Evolutionary conservation across 2,113 vertebrate species (phyloP).

Genomic region (Pachypanchax playfairii): DNA sequence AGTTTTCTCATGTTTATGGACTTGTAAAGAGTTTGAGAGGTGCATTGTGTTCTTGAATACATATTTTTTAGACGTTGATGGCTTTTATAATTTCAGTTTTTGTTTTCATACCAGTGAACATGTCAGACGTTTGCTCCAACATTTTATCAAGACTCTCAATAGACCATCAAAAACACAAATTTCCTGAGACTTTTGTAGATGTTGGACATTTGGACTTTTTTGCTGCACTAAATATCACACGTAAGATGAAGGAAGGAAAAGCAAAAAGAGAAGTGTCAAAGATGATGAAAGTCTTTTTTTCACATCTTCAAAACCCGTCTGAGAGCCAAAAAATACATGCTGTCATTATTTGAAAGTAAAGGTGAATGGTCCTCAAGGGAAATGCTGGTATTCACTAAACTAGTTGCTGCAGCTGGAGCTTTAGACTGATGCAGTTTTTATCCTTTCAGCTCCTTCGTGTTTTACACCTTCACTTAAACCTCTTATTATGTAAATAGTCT

Average conservation of each 20-base stretch:
- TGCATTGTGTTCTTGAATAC: slow-evolving; percentile 6
- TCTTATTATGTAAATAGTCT: neutral
- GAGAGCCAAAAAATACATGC: slow-evolving; percentile 28
- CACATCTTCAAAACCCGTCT: neutral
- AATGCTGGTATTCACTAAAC: neutral
- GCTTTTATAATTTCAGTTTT: neutral
- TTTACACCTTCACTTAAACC: neutral
- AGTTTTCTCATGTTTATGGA: neutral
- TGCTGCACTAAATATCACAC: neutral
- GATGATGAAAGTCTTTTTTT: slow-evolving; percentile 35
- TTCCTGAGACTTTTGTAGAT: neutral
- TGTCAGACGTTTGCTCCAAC: neutral
- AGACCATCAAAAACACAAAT: neutral
- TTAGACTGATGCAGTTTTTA: slow-evolving; percentile 16
- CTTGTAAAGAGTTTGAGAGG: neutral
- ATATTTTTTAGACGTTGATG: neutral
- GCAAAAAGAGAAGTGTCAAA: slow-evolving; percentile 8
- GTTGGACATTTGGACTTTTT: neutral
- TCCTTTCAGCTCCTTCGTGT: neutral
- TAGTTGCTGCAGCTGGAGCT: neutral
- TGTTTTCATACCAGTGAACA: neutral
- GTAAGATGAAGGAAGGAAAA: neutral
- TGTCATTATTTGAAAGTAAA: slow-evolving; percentile 25
- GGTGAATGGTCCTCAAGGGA: slow-evolving; percentile 9
- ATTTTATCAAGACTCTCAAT: neutral